A percentile compares a stretch with the other conserved stretches of the same genome.
These are phyloP conservation scores for Antheraea yamamai DNA, from an alignment of 2,888 invertebrate genomes.

Conservation along the genomic window DNA sequence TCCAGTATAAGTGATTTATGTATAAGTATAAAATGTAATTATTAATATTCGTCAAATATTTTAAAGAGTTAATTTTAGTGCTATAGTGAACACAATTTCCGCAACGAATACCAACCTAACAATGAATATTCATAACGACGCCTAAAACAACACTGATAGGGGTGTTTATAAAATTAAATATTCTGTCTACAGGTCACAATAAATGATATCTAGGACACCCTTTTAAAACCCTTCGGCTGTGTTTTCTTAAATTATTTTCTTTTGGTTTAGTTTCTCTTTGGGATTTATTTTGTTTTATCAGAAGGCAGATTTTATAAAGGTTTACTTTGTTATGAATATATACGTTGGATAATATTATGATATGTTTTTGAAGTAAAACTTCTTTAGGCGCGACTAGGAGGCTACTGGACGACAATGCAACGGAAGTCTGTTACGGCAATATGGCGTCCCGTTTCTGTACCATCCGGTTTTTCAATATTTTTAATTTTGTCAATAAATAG, in stretches of 20 bases:
- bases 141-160: constrained; percentile 2
- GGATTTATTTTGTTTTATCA: background rate
- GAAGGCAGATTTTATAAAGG: too few relatives aligned
- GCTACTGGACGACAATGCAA: too few relatives aligned
- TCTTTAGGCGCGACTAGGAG: too few relatives aligned
- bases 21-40: too few relatives aligned
- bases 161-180: background rate
- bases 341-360: too few relatives aligned
- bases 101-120: background rate
- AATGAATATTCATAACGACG: background rate
- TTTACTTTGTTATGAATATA: too few relatives aligned
- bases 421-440: too few relatives aligned
- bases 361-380: too few relatives aligned
- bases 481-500: too few relatives aligned
- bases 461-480: too few relatives aligned
- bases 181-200: background rate
- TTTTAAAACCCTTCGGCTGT: background rate
- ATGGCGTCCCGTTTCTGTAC: too few relatives aligned
- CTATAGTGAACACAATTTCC: background rate
- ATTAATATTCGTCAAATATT: background rate
- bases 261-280: background rate
- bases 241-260: background rate
- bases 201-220: background rate
- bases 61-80: background rate
- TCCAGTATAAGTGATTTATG: too few relatives aligned